Percentiles rank a stretch among this genome's conserved stretches.
Conservation (phyloP, 1,140 invertebrate species). For the Lysiphlebus fabarum region DNA sequence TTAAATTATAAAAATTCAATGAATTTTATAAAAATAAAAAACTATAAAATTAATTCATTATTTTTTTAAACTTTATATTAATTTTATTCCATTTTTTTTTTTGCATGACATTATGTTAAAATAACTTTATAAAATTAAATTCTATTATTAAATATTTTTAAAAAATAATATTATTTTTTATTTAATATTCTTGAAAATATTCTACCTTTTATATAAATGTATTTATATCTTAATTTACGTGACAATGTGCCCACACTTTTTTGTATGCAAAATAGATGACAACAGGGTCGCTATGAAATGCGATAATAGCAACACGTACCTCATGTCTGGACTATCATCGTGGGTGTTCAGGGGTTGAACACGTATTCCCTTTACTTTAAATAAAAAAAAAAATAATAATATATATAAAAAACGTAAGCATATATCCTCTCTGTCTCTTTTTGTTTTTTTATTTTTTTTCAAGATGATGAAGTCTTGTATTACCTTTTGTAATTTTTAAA, state of each 20-base stretch:
- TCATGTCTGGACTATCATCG: constrained; percentile 2
- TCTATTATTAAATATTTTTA: no score
- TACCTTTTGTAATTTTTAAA: no score
- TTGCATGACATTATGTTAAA: no score
- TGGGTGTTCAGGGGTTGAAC: constrained; percentile 25
- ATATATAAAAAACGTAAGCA: constrained; percentile 19
- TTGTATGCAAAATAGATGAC: constrained; percentile 27
- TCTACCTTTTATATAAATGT: neutral
- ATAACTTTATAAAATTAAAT: no score
- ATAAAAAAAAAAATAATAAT: neutral
- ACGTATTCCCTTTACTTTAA: constrained; percentile 11
- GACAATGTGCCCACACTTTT: constrained; percentile 30
- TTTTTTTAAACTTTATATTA: no score
- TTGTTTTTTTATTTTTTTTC: neutral
- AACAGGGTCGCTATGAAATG: constrained; percentile 15
- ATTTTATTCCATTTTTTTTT: no score
- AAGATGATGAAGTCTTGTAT: neutral
- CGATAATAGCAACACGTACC: constrained; percentile 24
- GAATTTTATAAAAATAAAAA: no score
- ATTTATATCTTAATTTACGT: constrained; percentile 32
- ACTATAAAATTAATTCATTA: no score
- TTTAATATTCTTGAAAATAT: no score
- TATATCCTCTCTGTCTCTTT: constrained; percentile 1
- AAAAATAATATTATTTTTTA: no score
- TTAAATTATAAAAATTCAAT: no score